These are phyloP conservation scores for Nasonia oneida DNA, from an alignment of 2,888 invertebrate species.

Conservation along the genomic window DNA sequence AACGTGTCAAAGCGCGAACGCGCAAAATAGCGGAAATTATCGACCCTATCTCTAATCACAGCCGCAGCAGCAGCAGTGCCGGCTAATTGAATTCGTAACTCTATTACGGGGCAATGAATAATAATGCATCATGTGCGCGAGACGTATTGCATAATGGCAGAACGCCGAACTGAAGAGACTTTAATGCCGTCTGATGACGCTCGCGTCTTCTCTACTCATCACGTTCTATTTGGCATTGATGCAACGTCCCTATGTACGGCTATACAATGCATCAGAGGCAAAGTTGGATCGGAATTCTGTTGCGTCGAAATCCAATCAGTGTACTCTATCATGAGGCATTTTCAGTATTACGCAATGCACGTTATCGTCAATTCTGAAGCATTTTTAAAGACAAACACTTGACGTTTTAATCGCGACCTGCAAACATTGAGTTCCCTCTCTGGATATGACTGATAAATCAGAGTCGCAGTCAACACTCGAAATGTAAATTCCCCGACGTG, in stretches of 20 bases:
- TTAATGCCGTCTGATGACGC: slow-evolving; percentile 39
- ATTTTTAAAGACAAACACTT: background rate
- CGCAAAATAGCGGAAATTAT: slow-evolving; percentile 14
- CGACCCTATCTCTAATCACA: slow-evolving; percentile 32
- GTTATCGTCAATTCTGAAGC: background rate
- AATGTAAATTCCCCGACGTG: background rate
- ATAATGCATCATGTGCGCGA: slow-evolving; percentile 20
- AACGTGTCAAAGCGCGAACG: background rate
- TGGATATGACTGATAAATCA: background rate
- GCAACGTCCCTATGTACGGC: background rate
- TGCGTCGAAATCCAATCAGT: background rate
- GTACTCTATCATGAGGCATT: background rate
- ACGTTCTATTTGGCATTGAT: slow-evolving; percentile 53
- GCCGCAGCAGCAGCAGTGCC: slow-evolving; percentile 25
- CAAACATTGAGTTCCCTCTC: background rate
- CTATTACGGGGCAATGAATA: slow-evolving; percentile 50
- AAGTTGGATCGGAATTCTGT: background rate
- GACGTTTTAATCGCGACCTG: background rate
- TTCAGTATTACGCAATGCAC: background rate
- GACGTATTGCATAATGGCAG: slow-evolving; percentile 51
- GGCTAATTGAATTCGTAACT: slow-evolving; percentile 66
- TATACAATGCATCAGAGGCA: background rate
- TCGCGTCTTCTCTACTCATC: slow-evolving; percentile 38
- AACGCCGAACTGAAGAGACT: slow-evolving; percentile 23
- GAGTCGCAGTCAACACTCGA: background rate